Percentiles rank a stretch among this genome's conserved stretches.
These are phyloP conservation scores for Formicarius rufipectus DNA, from an alignment of 2,113 vertebrate species.

Conservation along the genomic window DNA sequence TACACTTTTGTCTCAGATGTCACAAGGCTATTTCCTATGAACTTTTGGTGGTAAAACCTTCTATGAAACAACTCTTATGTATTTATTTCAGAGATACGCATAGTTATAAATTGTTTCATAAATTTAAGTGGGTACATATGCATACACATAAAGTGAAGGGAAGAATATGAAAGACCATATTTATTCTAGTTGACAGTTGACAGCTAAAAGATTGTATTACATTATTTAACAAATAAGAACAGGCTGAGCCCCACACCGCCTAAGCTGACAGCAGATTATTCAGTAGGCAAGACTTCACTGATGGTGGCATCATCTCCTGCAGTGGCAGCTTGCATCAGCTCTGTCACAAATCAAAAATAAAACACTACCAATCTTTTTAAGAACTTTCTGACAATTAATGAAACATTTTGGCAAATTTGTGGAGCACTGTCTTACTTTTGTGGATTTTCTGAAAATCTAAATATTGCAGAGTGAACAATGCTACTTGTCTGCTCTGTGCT, in stretches of 20 bases:
- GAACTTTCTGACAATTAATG: background rate
- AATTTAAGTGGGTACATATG: background rate
- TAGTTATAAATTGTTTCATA: background rate
- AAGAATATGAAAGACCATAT: background rate
- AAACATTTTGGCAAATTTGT: background rate
- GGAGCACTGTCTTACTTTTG: background rate
- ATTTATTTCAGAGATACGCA: background rate
- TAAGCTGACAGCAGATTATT: background rate
- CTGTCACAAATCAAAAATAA: background rate
- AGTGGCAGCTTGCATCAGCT: background rate
- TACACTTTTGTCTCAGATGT: background rate
- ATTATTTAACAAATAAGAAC: background rate
- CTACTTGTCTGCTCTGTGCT: background rate
- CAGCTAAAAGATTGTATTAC: background rate
- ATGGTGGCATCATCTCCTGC: background rate
- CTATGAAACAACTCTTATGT: background rate
- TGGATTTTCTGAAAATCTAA: background rate
- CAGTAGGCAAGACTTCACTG: background rate
- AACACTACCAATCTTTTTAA: background rate
- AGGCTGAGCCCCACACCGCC: background rate
- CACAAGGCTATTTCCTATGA: background rate
- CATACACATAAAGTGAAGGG: fast-evolving
- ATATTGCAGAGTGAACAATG: background rate
- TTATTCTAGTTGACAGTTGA: background rate
- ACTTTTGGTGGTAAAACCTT: background rate